Percentiles rank a stretch among this genome's conserved stretches.
These are phyloP conservation scores for Marasmarcha lunaedactyla DNA, from an alignment of 2,888 invertebrate species.

Conservation along the genomic window DNA sequence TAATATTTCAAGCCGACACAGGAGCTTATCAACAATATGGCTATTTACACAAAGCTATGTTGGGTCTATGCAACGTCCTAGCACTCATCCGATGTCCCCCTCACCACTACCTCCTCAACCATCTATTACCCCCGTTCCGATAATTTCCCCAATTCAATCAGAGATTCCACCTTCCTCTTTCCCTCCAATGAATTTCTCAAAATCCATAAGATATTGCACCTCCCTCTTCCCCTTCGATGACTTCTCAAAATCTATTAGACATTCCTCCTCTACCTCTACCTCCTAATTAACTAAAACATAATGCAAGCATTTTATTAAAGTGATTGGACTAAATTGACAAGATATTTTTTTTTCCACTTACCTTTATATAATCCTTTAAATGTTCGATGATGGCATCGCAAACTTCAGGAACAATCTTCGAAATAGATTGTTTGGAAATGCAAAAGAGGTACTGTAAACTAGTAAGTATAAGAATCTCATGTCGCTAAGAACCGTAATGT, in stretches of 20 bases:
- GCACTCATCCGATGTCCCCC: too few species aligned
- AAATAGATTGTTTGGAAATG: constrained; percentile 3
- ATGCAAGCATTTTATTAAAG: constrained; percentile 1
- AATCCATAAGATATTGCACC: constrained; percentile 15
- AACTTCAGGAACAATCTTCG: constrained; percentile 2
- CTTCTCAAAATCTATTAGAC: background rate
- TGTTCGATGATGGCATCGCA: constrained; percentile 2
- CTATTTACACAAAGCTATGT: too few species aligned
- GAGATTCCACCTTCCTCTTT: too few species aligned
- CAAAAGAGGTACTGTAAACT: constrained; percentile 2
- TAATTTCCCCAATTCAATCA: too few species aligned
- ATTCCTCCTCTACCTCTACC: background rate
- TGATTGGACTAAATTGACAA: constrained; percentile 2
- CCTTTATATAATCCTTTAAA: background rate
- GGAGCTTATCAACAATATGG: too few species aligned
- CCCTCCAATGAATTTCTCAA: too few species aligned
- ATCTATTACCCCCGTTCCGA: too few species aligned
- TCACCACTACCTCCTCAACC: too few species aligned
- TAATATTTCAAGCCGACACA: constrained; percentile 20
- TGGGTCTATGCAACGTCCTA: too few species aligned
- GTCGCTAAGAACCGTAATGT: constrained; percentile 1
- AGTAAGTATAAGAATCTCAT: background rate
- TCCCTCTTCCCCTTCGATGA: background rate
- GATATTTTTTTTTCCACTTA: background rate
- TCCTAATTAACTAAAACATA: constrained; percentile 2